These are phyloP conservation scores for Sylvia atricapilla DNA, from an alignment of 2,113 vertebrate species.

Conservation along the genomic window DNA sequence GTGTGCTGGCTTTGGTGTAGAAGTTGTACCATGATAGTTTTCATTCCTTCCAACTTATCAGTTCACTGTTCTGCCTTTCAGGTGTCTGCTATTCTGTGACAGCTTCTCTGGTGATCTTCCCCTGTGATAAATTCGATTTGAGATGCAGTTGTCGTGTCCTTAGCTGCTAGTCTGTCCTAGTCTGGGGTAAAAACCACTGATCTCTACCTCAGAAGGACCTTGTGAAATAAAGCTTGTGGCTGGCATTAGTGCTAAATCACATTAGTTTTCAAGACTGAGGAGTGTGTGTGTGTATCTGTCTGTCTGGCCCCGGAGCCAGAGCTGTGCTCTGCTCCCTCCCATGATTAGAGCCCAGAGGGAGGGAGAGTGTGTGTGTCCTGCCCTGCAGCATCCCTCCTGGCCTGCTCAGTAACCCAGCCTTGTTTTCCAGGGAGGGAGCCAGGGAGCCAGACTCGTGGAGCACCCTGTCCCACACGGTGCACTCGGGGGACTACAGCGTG, in stretches of 20 bases:
- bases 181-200: background rate
- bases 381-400: background rate
- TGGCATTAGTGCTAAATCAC: background rate
- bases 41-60: background rate
- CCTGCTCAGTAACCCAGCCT: background rate
- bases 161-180: background rate
- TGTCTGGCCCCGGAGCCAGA: background rate
- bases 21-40: background rate
- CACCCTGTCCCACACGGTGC: conserved; percentile 69
- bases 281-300: background rate
- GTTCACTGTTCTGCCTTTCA: background rate
- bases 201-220: background rate
- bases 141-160: background rate
- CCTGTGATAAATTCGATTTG: background rate
- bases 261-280: background rate
- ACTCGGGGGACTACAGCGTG: conserved; percentile 73
- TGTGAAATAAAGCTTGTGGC: background rate
- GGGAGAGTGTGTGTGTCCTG: background rate
- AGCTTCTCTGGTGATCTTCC: background rate
- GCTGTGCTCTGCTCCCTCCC: fast-evolving
- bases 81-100: background rate
- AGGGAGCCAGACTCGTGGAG: conserved; percentile 66
- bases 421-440: conserved; percentile 69
- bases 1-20: background rate
- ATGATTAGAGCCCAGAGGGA: conserved; percentile 22